Base-by-base conservation (phyloP, 2,797 vertebrate genomes). In the Cossypha heuglini region DNA sequence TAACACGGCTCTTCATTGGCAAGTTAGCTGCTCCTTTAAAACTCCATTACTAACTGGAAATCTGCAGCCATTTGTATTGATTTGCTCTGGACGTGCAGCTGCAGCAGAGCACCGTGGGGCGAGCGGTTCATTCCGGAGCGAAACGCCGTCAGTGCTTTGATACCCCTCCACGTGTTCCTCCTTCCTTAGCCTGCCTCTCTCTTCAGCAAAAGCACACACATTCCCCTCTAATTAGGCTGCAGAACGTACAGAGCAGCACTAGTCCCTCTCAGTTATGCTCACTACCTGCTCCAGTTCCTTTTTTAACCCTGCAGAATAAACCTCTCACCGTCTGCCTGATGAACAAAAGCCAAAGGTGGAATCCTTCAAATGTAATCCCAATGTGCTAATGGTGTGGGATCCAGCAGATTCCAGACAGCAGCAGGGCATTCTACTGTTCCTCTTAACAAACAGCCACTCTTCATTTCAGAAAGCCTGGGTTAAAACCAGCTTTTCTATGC, bases 211-310 rank as follows among this genome's bases (percentile, higher is more conserved):
- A 97, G 95, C 96, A 97, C 89, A 95, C 76, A 84, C 86, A 85
- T 97, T 98, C 97, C 77, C 93, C 96, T 96, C 97, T 98, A 97
- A 98, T 98, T 97, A 97, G 97, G 90, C 96, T 94, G 91, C 78
- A 76, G 94, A 96, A 91, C 10, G 80, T 93, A 93, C 87, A 61
- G 94, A 97, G 96, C 88, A 88, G 96, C 96, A 95, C 97, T 92
- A 97, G 96, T 76, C 85, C 67, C 96, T 91, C 90, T 97, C 90
- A 96, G 61, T 86, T 94, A 77, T 10, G 55, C 88, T 96, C 95
- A 40, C 78, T 90, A 92, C 89, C 95, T 93, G 90, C 88, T 84
- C 84, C 93, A 81, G 93, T 90, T 97, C 84, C 95, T 86, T 95
- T 94, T 78, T 63, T 42, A 94, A 92, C 71, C 52, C 91, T 72